These are phyloP conservation scores for Addax nasomaculatus DNA, from an alignment of 2,113 vertebrate genomes.

Conservation along the genomic window DNA sequence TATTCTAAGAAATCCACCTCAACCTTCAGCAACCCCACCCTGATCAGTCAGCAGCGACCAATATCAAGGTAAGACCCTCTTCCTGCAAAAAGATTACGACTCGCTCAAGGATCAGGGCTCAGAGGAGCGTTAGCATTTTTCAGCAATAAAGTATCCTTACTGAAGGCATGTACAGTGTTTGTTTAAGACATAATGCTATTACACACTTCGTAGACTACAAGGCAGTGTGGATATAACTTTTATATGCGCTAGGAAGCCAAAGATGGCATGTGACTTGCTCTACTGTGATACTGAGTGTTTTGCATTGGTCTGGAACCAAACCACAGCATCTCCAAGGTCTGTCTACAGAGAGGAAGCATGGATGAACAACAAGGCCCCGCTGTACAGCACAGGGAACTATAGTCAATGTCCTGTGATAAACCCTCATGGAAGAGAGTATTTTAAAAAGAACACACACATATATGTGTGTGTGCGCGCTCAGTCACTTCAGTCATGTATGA, in stretches of 20 bases:
- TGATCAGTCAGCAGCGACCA: not conserved
- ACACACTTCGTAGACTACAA: not conserved
- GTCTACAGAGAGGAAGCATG: not conserved
- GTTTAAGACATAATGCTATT: not conserved
- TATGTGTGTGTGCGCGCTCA: rapidly evolving
- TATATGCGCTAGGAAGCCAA: not conserved
- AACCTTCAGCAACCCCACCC: not conserved
- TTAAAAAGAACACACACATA: not conserved
- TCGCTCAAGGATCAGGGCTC: not conserved
- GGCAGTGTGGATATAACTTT: not conserved
- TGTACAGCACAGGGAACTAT: not conserved
- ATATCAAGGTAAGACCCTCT: not conserved
- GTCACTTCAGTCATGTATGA: not conserved
- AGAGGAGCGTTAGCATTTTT: not conserved
- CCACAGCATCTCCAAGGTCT: not conserved
- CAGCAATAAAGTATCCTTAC: not conserved
- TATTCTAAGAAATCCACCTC: not conserved
- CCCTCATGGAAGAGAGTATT: not conserved
- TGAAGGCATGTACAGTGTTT: not conserved
- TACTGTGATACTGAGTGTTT: not conserved
- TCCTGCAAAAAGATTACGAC: not conserved
- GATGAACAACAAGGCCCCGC: not conserved
- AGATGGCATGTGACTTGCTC: not conserved
- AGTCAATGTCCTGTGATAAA: not conserved
- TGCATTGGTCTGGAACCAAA: not conserved